Percentiles rank a stretch among this genome's conserved stretches.
phyloP scores from a whole-genome alignment of 2,888 invertebrate genomes.

The Ichneumon xanthorius region DNA sequence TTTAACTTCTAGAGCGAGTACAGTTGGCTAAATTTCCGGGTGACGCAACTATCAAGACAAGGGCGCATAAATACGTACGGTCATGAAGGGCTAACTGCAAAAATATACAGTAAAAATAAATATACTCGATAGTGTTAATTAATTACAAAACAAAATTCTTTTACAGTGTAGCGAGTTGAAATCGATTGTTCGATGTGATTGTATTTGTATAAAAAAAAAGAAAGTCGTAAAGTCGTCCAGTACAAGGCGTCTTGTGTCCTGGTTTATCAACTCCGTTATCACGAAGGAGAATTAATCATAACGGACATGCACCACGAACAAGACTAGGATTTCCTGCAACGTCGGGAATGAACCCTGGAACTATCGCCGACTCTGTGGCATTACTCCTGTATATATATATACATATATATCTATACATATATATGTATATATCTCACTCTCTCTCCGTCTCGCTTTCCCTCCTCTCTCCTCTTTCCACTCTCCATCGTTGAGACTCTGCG shows the following conservation, averaged over 20 bases:
- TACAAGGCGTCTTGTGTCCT: constrained; percentile 19
- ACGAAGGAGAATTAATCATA: constrained; percentile 33
- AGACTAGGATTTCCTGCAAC: constrained; percentile 54
- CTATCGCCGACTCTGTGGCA: constrained; percentile 47
- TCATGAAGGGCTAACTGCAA: too few species aligned
- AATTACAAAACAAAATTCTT: too few species aligned
- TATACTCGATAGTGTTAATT: too few species aligned
- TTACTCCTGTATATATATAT: not conserved
- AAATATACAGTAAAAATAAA: too few species aligned
- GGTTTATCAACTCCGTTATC: not conserved
- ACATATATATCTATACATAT: not conserved
- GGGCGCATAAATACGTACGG: too few species aligned
- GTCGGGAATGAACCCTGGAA: constrained; percentile 52
- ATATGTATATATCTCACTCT: not conserved
- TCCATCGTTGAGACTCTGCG: constrained; percentile 72
- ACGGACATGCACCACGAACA: constrained; percentile 42
- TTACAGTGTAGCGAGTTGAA: not conserved
- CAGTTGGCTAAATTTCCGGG: too few species aligned
- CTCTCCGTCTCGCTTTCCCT: constrained; percentile 13
- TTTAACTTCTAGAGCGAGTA: too few species aligned
- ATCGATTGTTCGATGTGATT: not conserved
- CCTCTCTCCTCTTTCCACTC: constrained; percentile 9
- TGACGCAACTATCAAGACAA: too few species aligned
- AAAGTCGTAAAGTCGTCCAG: not conserved
- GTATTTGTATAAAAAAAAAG: not conserved